phyloP scores from a whole-genome alignment of 2,113 vertebrate species.

The Brienomyrus longianalis region DNA sequence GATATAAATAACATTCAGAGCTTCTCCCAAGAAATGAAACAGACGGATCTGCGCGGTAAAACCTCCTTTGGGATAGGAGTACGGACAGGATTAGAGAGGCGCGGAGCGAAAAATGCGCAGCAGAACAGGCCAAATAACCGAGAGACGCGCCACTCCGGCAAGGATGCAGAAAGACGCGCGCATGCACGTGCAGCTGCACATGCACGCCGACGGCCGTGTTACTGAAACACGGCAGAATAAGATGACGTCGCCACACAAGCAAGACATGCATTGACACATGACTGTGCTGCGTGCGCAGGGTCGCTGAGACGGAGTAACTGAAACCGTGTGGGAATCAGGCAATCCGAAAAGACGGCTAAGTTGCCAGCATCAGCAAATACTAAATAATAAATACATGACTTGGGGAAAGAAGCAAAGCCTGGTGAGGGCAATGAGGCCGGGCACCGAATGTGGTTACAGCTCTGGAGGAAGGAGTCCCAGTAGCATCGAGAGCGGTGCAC shows the following conservation, averaged over 20 bases:
- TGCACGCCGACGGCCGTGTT: not conserved
- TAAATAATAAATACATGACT: constrained; percentile 62
- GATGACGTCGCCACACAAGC: not conserved
- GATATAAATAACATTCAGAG: not conserved
- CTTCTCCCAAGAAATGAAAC: not conserved
- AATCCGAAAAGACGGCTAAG: constrained; percentile 46
- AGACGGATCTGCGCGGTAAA: not conserved
- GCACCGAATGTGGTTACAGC: constrained; percentile 35
- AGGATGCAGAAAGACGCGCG: not conserved
- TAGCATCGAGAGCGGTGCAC: constrained; percentile 33
- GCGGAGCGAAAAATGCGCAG: not conserved
- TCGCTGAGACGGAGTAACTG: not conserved
- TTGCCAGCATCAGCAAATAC: constrained; percentile 31
- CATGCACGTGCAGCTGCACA: not conserved
- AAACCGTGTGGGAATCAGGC: constrained; percentile 10
- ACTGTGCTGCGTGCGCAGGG: not conserved
- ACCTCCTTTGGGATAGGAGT: not conserved
- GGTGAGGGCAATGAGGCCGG: constrained; percentile 54
- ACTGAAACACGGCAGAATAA: not conserved
- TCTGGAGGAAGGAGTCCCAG: constrained; percentile 30
- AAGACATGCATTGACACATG: not conserved
- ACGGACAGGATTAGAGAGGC: not conserved
- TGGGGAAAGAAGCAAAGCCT: constrained; percentile 44
- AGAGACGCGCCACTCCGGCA: not conserved
- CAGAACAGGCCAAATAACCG: not conserved